Evolutionary conservation across 2,113 vertebrate species (phyloP).

Genomic region (Calyptomena viridis): DNA sequence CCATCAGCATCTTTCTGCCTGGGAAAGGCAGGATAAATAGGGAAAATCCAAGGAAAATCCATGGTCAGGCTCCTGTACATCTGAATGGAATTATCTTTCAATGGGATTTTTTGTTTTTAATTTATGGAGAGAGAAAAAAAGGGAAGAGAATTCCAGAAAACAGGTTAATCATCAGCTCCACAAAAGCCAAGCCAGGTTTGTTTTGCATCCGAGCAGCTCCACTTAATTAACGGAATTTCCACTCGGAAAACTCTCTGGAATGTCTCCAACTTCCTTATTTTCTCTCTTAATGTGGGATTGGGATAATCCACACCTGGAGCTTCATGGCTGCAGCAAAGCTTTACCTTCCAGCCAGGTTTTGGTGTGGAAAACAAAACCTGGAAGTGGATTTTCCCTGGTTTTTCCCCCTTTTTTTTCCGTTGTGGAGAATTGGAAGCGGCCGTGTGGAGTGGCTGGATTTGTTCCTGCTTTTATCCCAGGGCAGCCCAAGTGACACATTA

Average conservation of each 20-base stretch:
- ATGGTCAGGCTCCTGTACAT: no score
- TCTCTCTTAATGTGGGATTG: background rate
- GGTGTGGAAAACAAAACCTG: background rate
- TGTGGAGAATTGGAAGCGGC: background rate
- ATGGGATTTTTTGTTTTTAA: background rate
- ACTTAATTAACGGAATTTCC: background rate
- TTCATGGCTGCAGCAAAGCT: background rate
- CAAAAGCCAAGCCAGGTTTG: no score
- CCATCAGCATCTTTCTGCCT: no score
- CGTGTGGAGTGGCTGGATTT: background rate
- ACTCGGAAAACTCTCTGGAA: background rate
- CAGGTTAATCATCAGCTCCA: conserved; percentile 23
- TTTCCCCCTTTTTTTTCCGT: no score
- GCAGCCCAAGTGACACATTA: background rate
- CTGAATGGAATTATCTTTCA: background rate
- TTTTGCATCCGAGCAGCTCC: background rate
- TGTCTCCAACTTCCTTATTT: background rate
- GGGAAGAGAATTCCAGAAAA: background rate
- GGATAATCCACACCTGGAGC: background rate
- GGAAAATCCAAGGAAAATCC: no score
- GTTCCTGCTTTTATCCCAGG: background rate
- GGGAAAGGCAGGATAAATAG: no score
- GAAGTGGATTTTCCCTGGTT: background rate
- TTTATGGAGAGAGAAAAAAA: background rate
- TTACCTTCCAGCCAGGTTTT: background rate